phyloP scores from a whole-genome alignment of 2,113 vertebrate species.

The Benthochromis sp. region DNA sequence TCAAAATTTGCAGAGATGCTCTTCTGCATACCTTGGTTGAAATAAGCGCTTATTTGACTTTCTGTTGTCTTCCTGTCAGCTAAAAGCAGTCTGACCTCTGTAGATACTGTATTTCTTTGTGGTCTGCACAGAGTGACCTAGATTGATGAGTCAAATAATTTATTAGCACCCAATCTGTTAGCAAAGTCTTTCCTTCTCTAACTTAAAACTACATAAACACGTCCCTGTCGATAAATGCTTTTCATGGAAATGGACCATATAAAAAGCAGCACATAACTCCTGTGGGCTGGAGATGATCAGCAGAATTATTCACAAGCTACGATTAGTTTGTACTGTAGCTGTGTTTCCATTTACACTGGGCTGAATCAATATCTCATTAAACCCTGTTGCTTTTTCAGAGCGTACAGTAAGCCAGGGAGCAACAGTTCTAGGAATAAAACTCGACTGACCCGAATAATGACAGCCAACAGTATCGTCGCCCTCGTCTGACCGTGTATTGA shows the following conservation, averaged over 20 bases:
- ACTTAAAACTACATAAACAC: not conserved
- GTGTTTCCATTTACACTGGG: not conserved
- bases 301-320: not conserved
- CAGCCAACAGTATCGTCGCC: not conserved
- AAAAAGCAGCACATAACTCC: not conserved
- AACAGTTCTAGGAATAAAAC: not conserved
- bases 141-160: not conserved
- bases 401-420: not conserved
- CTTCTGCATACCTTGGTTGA: not conserved
- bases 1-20: not conserved
- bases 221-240: not conserved
- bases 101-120: not conserved
- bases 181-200: not conserved
- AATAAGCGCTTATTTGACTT: not conserved
- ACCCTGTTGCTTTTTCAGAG: not conserved
- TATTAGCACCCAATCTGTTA: not conserved
- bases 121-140: not conserved
- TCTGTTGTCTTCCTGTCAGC: not conserved
- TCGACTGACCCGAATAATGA: not conserved
- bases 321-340: not conserved
- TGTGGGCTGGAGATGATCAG: not conserved
- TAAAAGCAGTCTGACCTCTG: not conserved
- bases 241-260: not conserved
- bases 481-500: not conserved
- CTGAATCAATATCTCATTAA: not conserved